Evolutionary conservation across 2,888 invertebrate species (phyloP).

Genomic region (Tenthredo livida): DNA sequence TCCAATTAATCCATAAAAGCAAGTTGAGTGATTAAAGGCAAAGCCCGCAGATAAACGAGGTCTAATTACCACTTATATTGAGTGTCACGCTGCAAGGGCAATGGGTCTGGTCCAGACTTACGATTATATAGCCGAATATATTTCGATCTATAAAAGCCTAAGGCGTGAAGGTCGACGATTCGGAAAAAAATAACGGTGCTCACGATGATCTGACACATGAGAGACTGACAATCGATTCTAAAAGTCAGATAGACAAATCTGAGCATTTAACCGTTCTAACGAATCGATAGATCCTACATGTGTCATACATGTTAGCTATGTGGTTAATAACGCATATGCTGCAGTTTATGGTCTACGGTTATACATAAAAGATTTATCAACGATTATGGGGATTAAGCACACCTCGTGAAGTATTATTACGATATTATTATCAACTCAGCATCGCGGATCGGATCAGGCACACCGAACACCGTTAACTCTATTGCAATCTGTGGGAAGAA

Average conservation of each 20-base stretch:
- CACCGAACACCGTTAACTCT: conserved; percentile 40
- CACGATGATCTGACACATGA: conserved; percentile 26
- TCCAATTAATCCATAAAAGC: not conserved
- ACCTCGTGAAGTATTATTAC: not conserved
- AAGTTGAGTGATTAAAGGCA: not conserved
- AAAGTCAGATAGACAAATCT: conserved; percentile 29
- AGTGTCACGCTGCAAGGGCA: conserved; percentile 18
- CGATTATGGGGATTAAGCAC: conserved; percentile 42
- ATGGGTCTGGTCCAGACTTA: not conserved
- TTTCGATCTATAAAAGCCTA: not conserved
- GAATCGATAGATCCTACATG: not conserved
- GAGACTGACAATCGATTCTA: conserved; percentile 9
- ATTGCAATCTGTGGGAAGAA: conserved; percentile 43
- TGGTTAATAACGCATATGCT: conserved; percentile 1
- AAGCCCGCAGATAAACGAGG: not conserved
- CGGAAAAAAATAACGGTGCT: conserved; percentile 29
- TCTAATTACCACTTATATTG: not conserved
- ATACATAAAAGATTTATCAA: conserved; percentile 32
- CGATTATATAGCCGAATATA: not conserved
- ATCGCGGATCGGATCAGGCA: conserved; percentile 1
- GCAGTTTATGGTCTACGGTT: not conserved
- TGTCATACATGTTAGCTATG: not conserved
- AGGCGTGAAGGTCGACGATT: conserved; percentile 31
- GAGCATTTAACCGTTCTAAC: conserved; percentile 8
- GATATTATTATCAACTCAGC: conserved; percentile 29